A percentile compares a stretch with the other conserved stretches of the same genome.
These are phyloP conservation scores for Leucozona laternaria DNA, from an alignment of 2,888 invertebrate species.

Conservation along the genomic window DNA sequence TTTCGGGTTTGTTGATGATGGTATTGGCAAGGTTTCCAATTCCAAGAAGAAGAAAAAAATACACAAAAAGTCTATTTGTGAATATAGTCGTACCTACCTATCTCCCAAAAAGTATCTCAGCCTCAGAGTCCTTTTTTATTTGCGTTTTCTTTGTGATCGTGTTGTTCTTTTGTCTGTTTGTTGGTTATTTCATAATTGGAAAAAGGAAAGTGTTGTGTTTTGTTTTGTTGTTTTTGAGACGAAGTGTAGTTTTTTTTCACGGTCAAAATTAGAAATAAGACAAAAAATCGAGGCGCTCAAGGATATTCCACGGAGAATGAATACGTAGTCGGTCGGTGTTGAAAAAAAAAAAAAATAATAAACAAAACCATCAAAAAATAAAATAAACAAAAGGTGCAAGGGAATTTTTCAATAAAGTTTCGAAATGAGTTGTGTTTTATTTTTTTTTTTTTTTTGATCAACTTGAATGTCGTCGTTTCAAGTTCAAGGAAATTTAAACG, in stretches of 20 bases:
- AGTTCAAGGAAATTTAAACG: conserved; percentile 10
- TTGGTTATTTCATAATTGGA: conserved; percentile 69
- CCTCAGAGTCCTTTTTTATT: conserved; percentile 64
- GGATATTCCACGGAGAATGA: conserved; percentile 48
- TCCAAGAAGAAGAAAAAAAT: conserved; percentile 51
- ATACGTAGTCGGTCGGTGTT: conserved; percentile 6
- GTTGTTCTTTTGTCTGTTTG: conserved; percentile 57
- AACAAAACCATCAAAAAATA: neutral
- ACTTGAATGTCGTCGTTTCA: conserved; percentile 32
- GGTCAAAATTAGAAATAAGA: conserved; percentile 71
- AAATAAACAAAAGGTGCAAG: conserved; percentile 36
- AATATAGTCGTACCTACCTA: conserved; percentile 45
- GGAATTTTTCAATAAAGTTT: conserved; percentile 17
- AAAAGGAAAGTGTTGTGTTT: conserved; percentile 74
- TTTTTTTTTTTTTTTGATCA: neutral
- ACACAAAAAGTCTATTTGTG: conserved; percentile 28
- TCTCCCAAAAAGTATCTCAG: neutral
- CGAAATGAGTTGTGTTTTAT: conserved; percentile 17
- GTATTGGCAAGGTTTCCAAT: conserved; percentile 71
- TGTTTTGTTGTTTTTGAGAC: conserved; percentile 44
- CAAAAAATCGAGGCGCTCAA: conserved; percentile 54
- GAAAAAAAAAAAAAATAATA: conserved; percentile 12
- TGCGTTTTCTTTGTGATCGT: conserved; percentile 10
- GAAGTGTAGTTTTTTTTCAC: conserved; percentile 65
- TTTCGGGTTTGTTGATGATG: conserved; percentile 59